A percentile compares a stretch with the other conserved stretches of the same genome.
phyloP scores from a whole-genome alignment of 1,140 invertebrate species.

The Pomacea maculata region DNA sequence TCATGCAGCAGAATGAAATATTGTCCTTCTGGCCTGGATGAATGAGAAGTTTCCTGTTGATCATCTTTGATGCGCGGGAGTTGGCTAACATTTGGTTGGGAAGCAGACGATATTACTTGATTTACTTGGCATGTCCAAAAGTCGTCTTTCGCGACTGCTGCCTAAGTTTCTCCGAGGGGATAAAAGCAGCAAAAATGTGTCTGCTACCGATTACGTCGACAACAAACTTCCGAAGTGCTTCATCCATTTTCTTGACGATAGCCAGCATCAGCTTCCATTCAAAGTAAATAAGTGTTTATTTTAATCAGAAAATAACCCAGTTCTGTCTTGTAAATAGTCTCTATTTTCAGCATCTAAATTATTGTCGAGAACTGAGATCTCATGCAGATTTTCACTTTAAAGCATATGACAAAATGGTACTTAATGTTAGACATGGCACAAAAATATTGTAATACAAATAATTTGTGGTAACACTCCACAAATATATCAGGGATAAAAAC shows the following conservation, averaged over 20 bases:
- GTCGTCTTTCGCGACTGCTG: slow-evolving; percentile 44
- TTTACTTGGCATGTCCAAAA: slow-evolving; percentile 10
- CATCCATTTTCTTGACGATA: slow-evolving; percentile 53
- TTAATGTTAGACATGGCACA: too few species aligned
- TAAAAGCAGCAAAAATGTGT: slow-evolving; percentile 31
- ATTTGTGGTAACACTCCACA: too few species aligned
- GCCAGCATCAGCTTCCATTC: slow-evolving; percentile 42
- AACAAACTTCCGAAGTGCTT: slow-evolving; percentile 34
- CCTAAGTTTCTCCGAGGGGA: slow-evolving; percentile 47
- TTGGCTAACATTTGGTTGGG: background rate
- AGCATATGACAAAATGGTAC: too few species aligned
- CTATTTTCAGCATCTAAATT: too few species aligned
- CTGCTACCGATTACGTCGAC: slow-evolving; percentile 22
- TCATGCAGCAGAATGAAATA: background rate
- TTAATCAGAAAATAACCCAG: background rate
- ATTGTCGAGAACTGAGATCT: too few species aligned
- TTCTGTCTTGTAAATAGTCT: background rate
- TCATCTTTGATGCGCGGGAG: background rate
- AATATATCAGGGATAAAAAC: too few species aligned
- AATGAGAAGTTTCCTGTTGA: slow-evolving; percentile 2
- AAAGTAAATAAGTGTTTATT: slow-evolving; percentile 42
- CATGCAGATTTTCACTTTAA: too few species aligned
- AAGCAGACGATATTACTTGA: background rate
- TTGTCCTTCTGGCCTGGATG: background rate
- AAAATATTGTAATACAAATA: too few species aligned